Conservation (phyloP, 1,140 invertebrate species). For the Drosophila athabasca region DNA sequence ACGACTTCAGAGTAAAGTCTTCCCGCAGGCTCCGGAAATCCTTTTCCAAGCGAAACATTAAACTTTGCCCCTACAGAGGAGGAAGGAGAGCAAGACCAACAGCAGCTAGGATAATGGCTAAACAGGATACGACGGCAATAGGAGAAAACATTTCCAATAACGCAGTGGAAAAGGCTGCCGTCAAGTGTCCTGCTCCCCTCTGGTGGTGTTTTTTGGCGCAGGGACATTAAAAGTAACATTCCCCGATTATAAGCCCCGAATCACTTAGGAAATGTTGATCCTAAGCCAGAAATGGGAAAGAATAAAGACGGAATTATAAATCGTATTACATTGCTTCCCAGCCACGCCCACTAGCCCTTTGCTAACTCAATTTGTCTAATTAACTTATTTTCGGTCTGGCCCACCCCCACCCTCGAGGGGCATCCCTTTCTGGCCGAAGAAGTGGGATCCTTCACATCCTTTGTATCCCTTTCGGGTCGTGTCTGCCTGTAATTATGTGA, state of each 20-base stretch:
- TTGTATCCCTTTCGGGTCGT: not conserved
- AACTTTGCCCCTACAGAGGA: conserved; percentile 35
- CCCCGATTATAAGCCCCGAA: not conserved
- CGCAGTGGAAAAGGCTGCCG: conserved; percentile 10
- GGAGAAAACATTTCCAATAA: conserved; percentile 45
- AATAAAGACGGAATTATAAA: not conserved
- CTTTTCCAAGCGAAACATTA: conserved; percentile 46
- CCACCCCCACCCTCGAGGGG: not conserved
- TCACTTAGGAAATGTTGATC: not conserved
- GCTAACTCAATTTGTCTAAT: conserved; percentile 37
- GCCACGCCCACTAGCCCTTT: not conserved
- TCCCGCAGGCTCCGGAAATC: conserved; percentile 27
- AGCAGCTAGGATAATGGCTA: conserved; percentile 35
- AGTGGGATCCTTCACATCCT: conserved; percentile 1
- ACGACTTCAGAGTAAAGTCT: conserved; percentile 43
- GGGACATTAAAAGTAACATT: not conserved
- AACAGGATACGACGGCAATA: conserved; percentile 41
- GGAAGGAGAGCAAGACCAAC: conserved; percentile 7
- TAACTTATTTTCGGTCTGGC: conserved; percentile 36
- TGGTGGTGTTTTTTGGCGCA: not conserved
- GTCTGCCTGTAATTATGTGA: conserved; percentile 42
- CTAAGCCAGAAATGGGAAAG: not conserved
- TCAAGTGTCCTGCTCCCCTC: not conserved
- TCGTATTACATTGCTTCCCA: not conserved
- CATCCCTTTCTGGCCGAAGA: not conserved